Base-by-base conservation (phyloP, 2,888 invertebrate species). In the Pandemis cinnamomeana region DNA sequence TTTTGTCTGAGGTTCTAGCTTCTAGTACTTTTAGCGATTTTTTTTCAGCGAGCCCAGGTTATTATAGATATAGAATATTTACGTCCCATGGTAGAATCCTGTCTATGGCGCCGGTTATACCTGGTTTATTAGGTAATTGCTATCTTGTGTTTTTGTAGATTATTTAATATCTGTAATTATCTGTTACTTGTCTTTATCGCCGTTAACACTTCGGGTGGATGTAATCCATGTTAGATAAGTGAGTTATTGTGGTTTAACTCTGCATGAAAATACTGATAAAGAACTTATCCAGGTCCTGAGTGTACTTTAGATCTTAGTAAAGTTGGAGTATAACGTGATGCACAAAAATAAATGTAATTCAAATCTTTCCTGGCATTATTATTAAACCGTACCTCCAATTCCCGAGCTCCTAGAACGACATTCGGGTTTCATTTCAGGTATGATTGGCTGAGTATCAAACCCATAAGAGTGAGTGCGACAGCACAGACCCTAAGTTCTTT, bases 291-390 rank as follows among this genome's bases (percentile, higher is more conserved):
- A 53, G 70, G 67, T 73, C 72, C 70, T 67, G 61, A 68, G 71
- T 90, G 87, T 91, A 89, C 81, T 87, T 86, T 91, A 91, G 90
- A 86, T 81, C 76, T 82, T 91, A 91, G 89, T 84, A 79, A 83
- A 88, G 86, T 91, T 89, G 83, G 79, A 85, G 83, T 87, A 88
- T 89, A 87, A 89, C 89, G 86, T 90, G 88, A 91, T 92, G 92
- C 93, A 93, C 93, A 91, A 89, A 80, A 90, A 91, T 93, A 92
- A 90, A 93, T 92, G 91, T 92, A 91, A 91, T 91, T 89, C 84
- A 89, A 89, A 86, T 86, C 83, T 80, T 78, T 70, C 63, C 58
- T 58, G 62, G 51, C 75, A 15, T 75, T 79, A 81, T 76, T 27
- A 51, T 51, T 51, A 5, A n/a, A 51, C 27, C 0, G 27, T 36